Base-by-base conservation (phyloP, 1,140 invertebrate genomes). In the Brachystomella parvula region DNA sequence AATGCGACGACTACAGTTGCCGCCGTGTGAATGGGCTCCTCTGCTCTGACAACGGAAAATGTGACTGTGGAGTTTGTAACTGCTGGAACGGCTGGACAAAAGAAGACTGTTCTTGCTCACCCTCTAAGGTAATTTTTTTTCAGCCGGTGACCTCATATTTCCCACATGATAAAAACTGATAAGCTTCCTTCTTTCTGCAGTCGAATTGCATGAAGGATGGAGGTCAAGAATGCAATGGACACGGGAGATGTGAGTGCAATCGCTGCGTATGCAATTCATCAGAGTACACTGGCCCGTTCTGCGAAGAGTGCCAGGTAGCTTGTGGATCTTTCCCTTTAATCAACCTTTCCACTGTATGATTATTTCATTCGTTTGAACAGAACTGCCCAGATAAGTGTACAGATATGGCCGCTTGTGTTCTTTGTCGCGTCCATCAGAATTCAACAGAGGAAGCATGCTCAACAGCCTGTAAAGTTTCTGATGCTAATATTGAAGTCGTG, bases 281-380 rank as follows among this genome's bases (percentile, higher is more conserved):
- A 29, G 81, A 85, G 71, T 97, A 87, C 73, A 88, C 90, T 2
- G 92, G 92, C 39, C 84, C 83, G 68, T 90, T 84, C 74, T 99
- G 97, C 79, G 92, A 98, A 75, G 90, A 93, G 69, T 98, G 96
- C 76, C 89, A 92, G 2, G 80, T 82, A 76, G n/a, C n/a, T n/a
- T 77, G 79, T 78, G 68, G 53, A n/a, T 21, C 30, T 29, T 9
- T 3, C 29, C 29, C 24, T 17, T 12, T 24, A 17, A 15, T 6
- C 49, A 53, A 24, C 6, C 12, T 26, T 15, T 26, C 6, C 49
- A 53, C 12, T 24, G 49, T 24, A 53, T 19, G 24, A 53, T 24
- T 17, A 15, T 15, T 15, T 24, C 49, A 17, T 24, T 53, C 24
- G 12, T 53, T 9, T n/a, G n/a, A n/a, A n/a, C 49, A 53, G 49